Evolutionary conservation across 2,797 vertebrate species (phyloP), one percentile per base, ranked within the genome.

Genomic region (Halcyon chelicuti): DNA sequence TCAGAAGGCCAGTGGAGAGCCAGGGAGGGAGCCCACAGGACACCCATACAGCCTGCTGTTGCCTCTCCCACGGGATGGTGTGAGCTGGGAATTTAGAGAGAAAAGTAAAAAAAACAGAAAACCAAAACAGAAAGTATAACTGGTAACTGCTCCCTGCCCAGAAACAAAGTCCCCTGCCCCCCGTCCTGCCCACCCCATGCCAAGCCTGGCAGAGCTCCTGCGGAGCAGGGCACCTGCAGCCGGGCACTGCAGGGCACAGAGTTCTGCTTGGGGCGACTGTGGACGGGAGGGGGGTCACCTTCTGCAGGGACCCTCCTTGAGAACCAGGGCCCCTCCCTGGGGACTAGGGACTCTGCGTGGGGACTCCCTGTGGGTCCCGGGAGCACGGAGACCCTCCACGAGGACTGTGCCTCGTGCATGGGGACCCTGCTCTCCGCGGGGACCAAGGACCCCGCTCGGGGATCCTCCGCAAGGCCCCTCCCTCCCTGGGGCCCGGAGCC

Each of bases 61-160:
- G 0, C 10, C n/a, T 77, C 23, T 87, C 21, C 35, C 1, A 4
- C 1, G 6, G 15, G 33, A 49, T 18, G 3, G 18, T 0, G 1
- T 21, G 17, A 70, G 13, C 13, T 22, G 62, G 17, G 28, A 9
- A 2, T 58, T 76, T 42, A 37, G 31, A 66, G 46, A 65, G 26
- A 61, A 76, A 60, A 70, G 8, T 4, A 21, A 28, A 54, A 10
- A 15, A 19, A 47, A 14, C 19, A 8, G 22, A 12, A 57, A 58
- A 21, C 35, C 57, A 33, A 29, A 40, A 29, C n/a, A 31, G 31
- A 7, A 28, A 52, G 19, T 6, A 2, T 1, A 71, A 70, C 28
- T 12, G 37, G 75, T 37, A 55, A 65, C 54, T 35, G 55, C 75
- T 61, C 58, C 40, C 15, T 21, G 46, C 5, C 33, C 84, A 20